phyloP scores from a whole-genome alignment of 1,140 invertebrate species.

The Zeugodacus cucurbitae region DNA sequence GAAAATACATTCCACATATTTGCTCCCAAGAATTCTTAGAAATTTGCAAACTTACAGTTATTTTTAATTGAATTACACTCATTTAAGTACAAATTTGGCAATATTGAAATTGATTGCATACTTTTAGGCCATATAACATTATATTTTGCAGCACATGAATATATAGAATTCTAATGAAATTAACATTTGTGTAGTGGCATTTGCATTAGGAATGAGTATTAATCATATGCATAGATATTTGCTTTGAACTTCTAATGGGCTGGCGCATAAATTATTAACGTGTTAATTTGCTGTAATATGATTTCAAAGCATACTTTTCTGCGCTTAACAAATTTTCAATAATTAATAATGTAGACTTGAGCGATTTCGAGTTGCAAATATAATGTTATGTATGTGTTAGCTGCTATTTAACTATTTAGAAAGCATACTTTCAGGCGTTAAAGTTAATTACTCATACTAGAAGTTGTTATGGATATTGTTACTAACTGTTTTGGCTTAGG shows the following conservation, averaged over 20 bases:
- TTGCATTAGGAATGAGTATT: background rate
- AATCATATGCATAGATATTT: background rate
- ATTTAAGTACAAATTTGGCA: background rate
- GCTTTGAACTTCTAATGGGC: background rate
- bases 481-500: too few relatives aligned
- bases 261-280: background rate
- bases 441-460: too few relatives aligned
- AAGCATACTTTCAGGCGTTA: too few relatives aligned
- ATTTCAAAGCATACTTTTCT: background rate
- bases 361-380: background rate
- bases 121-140: background rate
- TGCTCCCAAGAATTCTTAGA: too few relatives aligned
- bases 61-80: background rate
- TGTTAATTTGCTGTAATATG: background rate
- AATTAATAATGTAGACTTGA: background rate
- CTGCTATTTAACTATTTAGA: too few relatives aligned
- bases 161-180: background rate
- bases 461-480: too few relatives aligned
- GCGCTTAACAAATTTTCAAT: background rate
- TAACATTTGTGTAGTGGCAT: background rate
- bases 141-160: too few relatives aligned
- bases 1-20: too few relatives aligned
- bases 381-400: too few relatives aligned
- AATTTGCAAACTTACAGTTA: too few relatives aligned
- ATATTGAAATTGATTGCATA: background rate